Base-by-base conservation (phyloP, 2,888 invertebrate genomes). In the Mythimna lalbum region DNA sequence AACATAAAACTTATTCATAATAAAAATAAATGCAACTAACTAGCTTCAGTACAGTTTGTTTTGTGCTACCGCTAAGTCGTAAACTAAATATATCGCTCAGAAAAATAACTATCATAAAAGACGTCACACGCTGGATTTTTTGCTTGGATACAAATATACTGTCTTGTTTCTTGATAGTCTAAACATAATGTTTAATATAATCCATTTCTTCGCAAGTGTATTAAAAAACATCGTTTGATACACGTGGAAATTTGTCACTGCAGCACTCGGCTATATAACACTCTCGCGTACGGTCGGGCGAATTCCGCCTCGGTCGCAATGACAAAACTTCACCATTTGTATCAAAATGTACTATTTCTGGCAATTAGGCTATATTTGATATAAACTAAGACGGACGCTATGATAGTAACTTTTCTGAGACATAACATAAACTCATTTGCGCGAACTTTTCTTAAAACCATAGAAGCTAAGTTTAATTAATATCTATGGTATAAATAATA, bases 1-100 rank as follows among this genome's bases (percentile, higher is more conserved):
- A 52, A 53, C 10, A 39, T 52, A 64, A 31, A 53, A 19, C 33
- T 55, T 50, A 33, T 36, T 36, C 3, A 49, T 17, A 63, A 6
- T 57, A 6, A 55, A 76, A 65, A 57, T 56, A 61, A 76, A 78
- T 57, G 73, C 60, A 61, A 50, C 4, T 7, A n/a, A 19, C 47
- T 49, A 49, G n/a, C 47, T n/a, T 49, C n/a, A 49, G 47, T n/a
- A 9, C 9, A 43, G 43, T 19, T 17, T 43, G 43, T 43, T 17
- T 43, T 6, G 43, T 4, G 27, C 19, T 27, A 9, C 3, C 27
- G 1, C 9, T 47, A 47, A 23, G 6, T 17, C 0, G 4, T 4
- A 1, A 66, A n/a, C 7, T 14, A 36, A 66, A 27, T 4, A 27
- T n/a, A 66, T 23, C 0, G 7, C 17, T 50, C 17, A 36, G 27